A percentile compares a stretch with the other conserved stretches of the same genome.
Conservation (phyloP, 2,888 invertebrate genomes). For the Arctia plantaginis region DNA sequence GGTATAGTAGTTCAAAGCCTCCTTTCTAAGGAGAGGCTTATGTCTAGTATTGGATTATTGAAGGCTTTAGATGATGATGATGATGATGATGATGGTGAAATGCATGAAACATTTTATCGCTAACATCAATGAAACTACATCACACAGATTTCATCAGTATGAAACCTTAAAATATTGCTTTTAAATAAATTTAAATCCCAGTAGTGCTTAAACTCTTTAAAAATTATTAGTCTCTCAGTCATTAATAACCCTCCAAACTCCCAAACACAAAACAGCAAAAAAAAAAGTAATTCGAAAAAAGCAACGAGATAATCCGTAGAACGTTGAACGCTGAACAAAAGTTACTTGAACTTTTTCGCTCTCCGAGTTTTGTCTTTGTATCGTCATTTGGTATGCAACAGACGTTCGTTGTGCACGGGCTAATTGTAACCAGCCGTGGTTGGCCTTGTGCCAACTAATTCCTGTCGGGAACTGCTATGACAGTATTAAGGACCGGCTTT, state of each 20-base stretch:
- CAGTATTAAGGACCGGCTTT: slow-evolving; percentile 49
- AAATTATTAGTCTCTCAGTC: not conserved
- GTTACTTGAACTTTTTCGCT: slow-evolving; percentile 32
- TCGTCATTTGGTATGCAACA: slow-evolving; percentile 50
- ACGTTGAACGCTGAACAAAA: slow-evolving; percentile 36
- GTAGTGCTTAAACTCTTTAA: not conserved
- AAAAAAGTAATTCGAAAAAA: slow-evolving; percentile 26
- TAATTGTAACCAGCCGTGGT: slow-evolving; percentile 51
- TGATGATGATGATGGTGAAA: too few species aligned
- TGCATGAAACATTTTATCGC: too few species aligned
- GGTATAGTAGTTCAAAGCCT: too few species aligned
- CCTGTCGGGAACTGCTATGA: slow-evolving; percentile 39
- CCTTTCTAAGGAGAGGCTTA: too few species aligned
- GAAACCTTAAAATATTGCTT: not conserved
- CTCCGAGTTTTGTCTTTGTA: slow-evolving; percentile 40
- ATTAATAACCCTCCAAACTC: not conserved
- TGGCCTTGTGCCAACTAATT: slow-evolving; percentile 52
- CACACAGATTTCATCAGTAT: not conserved
- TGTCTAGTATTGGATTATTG: too few species aligned
- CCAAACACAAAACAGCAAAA: slow-evolving; percentile 30
- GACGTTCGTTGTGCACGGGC: slow-evolving; percentile 47
- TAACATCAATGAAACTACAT: not conserved
- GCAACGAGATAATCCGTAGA: slow-evolving; percentile 44
- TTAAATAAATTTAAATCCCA: not conserved
- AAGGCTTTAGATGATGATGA: too few species aligned